These are phyloP conservation scores for Gymnothorax javanicus DNA, from an alignment of 2,797 vertebrate species.

Conservation along the genomic window DNA sequence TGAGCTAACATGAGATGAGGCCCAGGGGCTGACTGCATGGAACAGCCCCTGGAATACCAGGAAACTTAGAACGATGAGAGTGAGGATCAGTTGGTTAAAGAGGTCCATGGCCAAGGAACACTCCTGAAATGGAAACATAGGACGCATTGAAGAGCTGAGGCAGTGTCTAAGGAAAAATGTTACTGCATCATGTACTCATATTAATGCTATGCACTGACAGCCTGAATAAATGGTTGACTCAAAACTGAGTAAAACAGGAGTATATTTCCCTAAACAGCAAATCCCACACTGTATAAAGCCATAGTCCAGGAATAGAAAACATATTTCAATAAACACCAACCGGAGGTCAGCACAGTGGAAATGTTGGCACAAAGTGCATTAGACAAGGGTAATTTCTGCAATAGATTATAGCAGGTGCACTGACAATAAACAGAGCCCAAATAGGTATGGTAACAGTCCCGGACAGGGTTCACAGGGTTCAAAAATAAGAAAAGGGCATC, in stretches of 20 bases:
- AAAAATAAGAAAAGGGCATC: neutral
- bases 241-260: neutral
- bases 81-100: conserved; percentile 59
- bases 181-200: neutral
- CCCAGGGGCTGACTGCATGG: conserved; percentile 71
- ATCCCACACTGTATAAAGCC: neutral
- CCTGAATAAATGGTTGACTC: neutral
- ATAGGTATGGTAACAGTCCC: neutral
- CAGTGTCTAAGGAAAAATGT: neutral
- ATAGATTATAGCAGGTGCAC: neutral
- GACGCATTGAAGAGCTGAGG: neutral
- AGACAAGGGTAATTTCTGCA: neutral
- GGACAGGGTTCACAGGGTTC: neutral
- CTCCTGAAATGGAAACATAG: conserved; percentile 39
- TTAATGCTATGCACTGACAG: neutral
- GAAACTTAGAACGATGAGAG: conserved; percentile 69
- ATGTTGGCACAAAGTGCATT: neutral
- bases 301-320: neutral
- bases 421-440: neutral
- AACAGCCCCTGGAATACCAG: conserved; percentile 79
- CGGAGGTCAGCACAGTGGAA: neutral
- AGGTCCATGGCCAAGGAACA: conserved; percentile 74
- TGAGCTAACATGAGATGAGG: conserved; percentile 70
- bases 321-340: neutral
- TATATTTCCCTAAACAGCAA: neutral